Base-by-base conservation (phyloP, 2,888 invertebrate genomes). In the Megamerina dolium region DNA sequence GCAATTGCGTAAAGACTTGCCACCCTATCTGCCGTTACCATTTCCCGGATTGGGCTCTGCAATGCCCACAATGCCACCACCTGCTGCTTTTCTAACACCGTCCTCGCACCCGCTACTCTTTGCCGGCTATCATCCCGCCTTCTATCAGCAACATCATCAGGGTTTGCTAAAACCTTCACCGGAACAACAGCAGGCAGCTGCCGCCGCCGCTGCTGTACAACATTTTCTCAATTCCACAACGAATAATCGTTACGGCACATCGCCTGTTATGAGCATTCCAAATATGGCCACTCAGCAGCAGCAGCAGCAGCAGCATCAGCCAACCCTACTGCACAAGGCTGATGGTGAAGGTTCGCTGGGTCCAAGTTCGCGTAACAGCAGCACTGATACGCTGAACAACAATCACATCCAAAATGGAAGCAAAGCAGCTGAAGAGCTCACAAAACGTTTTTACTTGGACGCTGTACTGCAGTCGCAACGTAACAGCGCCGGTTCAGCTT, bases 391-490 rank as follows among this genome's bases (percentile, higher is more conserved):
- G 13, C 27, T 68, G 67, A 66, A 61, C 36, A 59, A 67, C 43
- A 73, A 74, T 52, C 73, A 75, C 48, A 50, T 67, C 51, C 55
- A 59, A 37, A 69, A 69, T 42, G 68, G 65, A 46, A 81, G 81
- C 52, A 77, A 79, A 51, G 78, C 77, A 46, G 78, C 78, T 42
- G 83, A 84, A 53, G 77, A 80, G 14, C 73, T 77, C 48, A 81
- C 81, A 12, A 86, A 87, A 60, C 74, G 85, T 44, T 82, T 84
- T 66, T 85, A 83, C 61, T 68, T 87, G 48, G 86, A 87, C 57
- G 85, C 84, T 12, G 81, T 86, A 33, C 64, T 87, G 37, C 83
- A 86, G 58, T 83, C 83, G 20, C 85, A 86, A 64, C 74, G 81
- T 46, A 64, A 55, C 49, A 64, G 51, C 44, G n/a, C 59, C 50